Evolutionary conservation across 2,888 invertebrate genomes (phyloP).

Genomic region (Drosophila rellima): DNA sequence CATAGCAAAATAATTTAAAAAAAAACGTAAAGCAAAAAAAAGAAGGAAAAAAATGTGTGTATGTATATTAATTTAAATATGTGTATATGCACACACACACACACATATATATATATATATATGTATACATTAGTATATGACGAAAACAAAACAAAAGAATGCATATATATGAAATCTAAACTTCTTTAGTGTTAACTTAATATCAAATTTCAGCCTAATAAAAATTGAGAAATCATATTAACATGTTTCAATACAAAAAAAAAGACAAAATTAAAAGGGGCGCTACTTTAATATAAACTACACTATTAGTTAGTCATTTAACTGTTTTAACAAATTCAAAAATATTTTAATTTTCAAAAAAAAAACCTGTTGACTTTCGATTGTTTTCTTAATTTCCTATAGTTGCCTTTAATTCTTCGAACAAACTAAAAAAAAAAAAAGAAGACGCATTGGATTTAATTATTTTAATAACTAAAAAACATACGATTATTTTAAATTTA

Average conservation of each 20-base stretch:
- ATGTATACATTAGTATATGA: constrained; percentile 4
- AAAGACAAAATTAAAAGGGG: constrained; percentile 14
- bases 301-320: neutral
- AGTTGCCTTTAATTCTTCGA: no score
- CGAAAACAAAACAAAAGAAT: constrained; percentile 5
- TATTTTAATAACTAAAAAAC: neutral
- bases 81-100: neutral
- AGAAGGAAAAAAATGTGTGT: constrained; percentile 19
- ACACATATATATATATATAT: constrained; percentile 8
- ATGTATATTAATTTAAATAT: constrained; percentile 19
- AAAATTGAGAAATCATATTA: constrained; percentile 31
- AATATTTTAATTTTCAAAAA: no score
- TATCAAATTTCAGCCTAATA: constrained; percentile 52
- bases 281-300: constrained; percentile 24
- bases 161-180: constrained; percentile 19
- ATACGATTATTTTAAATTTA: neutral
- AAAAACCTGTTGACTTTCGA: no score
- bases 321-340: neutral
- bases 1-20: constrained; percentile 7
- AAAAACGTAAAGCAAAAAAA: constrained; percentile 73
- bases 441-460: neutral
- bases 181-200: constrained; percentile 37
- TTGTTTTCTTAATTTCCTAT: no score
- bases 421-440: neutral
- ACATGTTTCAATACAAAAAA: constrained; percentile 20